These are phyloP conservation scores for Agapostemon virescens DNA, from an alignment of 2,888 invertebrate genomes.

Conservation along the genomic window DNA sequence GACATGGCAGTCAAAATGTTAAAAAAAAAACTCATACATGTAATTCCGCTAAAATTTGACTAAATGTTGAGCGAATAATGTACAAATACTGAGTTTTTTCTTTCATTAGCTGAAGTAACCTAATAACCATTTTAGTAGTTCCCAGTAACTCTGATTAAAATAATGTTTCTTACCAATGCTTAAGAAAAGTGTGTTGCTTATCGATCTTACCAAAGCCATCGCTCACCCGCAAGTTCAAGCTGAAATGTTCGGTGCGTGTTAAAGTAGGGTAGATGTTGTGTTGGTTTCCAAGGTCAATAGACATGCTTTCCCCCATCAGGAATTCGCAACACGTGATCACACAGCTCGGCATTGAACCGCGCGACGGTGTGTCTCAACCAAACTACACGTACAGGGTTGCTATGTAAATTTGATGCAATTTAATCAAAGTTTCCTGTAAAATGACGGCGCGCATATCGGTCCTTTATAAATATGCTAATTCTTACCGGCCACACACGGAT, in stretches of 20 bases:
- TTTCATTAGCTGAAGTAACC: too few relatives aligned
- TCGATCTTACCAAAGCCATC: neutral
- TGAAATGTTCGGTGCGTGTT: neutral
- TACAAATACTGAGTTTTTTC: too few relatives aligned
- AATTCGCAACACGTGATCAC: conserved; percentile 15
- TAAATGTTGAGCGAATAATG: too few relatives aligned
- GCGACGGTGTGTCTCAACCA: neutral
- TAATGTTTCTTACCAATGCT: neutral
- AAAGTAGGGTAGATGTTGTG: conserved; percentile 4
- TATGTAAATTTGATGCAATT: conserved; percentile 7
- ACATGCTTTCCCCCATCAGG: neutral
- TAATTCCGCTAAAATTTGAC: too few relatives aligned
- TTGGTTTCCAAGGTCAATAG: conserved; percentile 10
- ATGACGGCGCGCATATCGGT: neutral
- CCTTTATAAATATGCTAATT: neutral
- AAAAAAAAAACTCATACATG: too few relatives aligned
- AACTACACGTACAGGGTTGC: neutral
- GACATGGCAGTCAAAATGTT: too few relatives aligned
- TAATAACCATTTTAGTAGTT: too few relatives aligned
- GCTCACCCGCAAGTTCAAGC: neutral
- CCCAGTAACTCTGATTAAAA: too few relatives aligned
- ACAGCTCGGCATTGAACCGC: conserved; percentile 4
- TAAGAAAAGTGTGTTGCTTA: neutral
- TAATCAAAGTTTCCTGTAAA: conserved; percentile 6
- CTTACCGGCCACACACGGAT: neutral